Conservation (phyloP, 2,888 invertebrate species). For the Tetrapedia diversipes region DNA sequence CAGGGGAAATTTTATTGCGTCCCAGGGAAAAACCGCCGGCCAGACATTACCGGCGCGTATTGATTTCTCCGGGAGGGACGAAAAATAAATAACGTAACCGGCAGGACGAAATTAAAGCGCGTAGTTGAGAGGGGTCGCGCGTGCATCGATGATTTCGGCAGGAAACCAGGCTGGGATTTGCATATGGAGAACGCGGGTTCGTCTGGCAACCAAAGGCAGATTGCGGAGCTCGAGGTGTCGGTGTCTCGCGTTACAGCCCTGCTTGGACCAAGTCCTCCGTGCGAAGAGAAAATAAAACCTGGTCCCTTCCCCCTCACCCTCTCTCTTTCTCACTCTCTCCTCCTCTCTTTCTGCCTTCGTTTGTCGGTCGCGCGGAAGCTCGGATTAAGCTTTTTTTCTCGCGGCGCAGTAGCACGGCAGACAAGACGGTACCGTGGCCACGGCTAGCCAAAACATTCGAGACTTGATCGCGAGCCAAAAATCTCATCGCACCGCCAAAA, state of each 20-base stretch:
- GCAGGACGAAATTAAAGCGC: slow-evolving; percentile 19
- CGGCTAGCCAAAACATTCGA: slow-evolving; percentile 78
- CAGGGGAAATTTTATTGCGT: slow-evolving; percentile 11
- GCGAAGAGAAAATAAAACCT: slow-evolving; percentile 59
- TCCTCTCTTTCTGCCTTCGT: slow-evolving; percentile 15
- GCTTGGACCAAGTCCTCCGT: background rate
- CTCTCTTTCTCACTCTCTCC: slow-evolving; percentile 11
- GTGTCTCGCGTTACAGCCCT: slow-evolving; percentile 34
- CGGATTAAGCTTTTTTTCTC: slow-evolving; percentile 56
- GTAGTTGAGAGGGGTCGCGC: background rate
- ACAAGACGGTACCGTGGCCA: slow-evolving; percentile 70
- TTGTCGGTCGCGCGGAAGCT: slow-evolving; percentile 42
- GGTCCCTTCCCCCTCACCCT: no score
- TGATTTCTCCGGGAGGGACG: slow-evolving; percentile 29
- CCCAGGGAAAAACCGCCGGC: slow-evolving; percentile 1
- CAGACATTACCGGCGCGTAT: slow-evolving; percentile 25
- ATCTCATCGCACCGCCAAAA: slow-evolving; percentile 73
- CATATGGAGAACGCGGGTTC: background rate
- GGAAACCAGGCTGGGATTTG: background rate
- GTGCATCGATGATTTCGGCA: slow-evolving; percentile 12
- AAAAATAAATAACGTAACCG: slow-evolving; percentile 32
- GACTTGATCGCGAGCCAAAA: slow-evolving; percentile 79
- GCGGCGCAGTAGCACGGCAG: slow-evolving; percentile 64
- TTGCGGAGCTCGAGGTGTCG: background rate
- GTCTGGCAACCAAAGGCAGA: background rate